Evolutionary conservation across 2,113 vertebrate species (phyloP), one percentile per base, ranked within the genome.

Genomic region (Rana temporaria): DNA sequence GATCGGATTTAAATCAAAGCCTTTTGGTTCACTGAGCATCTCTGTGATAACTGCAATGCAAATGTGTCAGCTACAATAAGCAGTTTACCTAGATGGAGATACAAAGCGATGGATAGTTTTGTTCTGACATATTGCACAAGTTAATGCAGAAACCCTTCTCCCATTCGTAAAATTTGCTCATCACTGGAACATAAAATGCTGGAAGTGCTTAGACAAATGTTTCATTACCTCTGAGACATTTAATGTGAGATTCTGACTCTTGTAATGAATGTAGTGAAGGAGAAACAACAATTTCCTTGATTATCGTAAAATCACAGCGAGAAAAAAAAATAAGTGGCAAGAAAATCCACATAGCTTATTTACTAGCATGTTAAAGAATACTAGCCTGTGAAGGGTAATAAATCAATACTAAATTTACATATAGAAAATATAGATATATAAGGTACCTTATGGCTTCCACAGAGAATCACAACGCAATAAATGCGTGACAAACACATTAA

Each of bases 161-260:
- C 32, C 60, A 52, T 77, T 64, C 32, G 22, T 53, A 77, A 77
- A 63, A 77, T 77, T 17, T 77, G 34, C 64, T 77, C 74, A 48
- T 63, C 74, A 77, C 64, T 77, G 74, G 24, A 64, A 65, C 60
- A 52, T 63, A 77, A 77, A 77, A 77, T 75, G 59, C 64, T 77
- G 60, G 60, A 77, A 77, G 57, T 64, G 74, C 74, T 77, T 65
- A 64, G 60, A 77, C 74, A 77, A 77, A 77, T 77, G 60, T 77
- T 77, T 77, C 74, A 77, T 77, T 77, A 65, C 74, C 74, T 77
- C 59, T 77, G 60, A 77, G 60, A 77, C 59, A 26, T 64, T 77
- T 77, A 63, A 77, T 77, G 74, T 77, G 59, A 77, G 64, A 64
- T 75, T 53, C 74, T 77, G 74, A 38, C 74, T 19, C 74, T 63